Percentiles rank a stretch among this genome's conserved stretches.
Evolutionary conservation across 23 tunicate genomes (phyloP).

Genomic region (Halocynthia roretzi): DNA sequence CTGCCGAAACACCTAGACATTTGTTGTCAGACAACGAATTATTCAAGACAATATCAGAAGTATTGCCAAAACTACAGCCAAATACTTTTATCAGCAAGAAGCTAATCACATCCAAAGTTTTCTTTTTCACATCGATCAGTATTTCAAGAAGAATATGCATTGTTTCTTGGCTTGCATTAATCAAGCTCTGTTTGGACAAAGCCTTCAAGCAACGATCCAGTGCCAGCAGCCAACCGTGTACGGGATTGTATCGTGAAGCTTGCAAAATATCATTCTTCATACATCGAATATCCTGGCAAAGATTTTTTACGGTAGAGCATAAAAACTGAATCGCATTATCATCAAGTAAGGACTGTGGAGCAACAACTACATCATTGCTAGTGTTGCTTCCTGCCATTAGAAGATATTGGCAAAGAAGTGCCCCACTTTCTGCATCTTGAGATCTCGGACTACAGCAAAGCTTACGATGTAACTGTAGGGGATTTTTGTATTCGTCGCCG

Average conservation of each 20-base stretch:
- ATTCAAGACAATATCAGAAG: not conserved
- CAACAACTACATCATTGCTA: not conserved
- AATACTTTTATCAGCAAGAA: constrained; percentile 36
- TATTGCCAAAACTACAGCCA: constrained; percentile 28
- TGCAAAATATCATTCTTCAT: constrained; percentile 16
- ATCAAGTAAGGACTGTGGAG: not conserved
- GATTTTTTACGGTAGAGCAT: not conserved
- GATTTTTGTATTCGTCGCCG: not conserved
- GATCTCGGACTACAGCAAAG: constrained; percentile 31
- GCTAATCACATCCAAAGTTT: constrained; percentile 11
- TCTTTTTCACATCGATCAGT: not conserved
- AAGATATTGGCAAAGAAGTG: constrained; percentile 15
- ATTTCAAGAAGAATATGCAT: not conserved
- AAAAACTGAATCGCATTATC: not conserved
- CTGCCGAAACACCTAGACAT: constrained; percentile 9
- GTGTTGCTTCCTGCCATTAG: not conserved
- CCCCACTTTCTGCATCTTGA: constrained; percentile 50
- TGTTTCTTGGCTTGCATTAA: too few species aligned
- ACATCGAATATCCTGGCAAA: not conserved
- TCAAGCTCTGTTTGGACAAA: not conserved
- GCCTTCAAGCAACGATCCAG: constrained; percentile 19
- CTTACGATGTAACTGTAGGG: not conserved
- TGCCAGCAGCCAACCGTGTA: constrained; percentile 59
- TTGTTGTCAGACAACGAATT: constrained; percentile 14
- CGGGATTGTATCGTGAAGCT: constrained; percentile 21